These are phyloP conservation scores for Drosophila eugracilis DNA, from an alignment of 1,140 invertebrate species.

Conservation along the genomic window DNA sequence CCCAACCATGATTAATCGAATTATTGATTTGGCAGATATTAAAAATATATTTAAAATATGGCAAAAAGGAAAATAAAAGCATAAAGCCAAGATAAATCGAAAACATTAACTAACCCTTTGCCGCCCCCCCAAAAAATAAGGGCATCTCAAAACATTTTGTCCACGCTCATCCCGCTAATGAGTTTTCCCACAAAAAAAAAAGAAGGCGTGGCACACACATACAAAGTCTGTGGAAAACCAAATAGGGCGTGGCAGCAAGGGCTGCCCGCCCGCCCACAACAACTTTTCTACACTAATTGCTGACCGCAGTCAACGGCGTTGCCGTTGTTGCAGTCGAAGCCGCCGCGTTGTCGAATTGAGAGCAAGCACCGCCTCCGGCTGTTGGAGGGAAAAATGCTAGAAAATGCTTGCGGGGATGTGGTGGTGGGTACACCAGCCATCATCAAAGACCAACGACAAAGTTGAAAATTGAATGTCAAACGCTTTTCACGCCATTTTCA, in stretches of 20 bases:
- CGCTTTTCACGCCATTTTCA: constrained; percentile 38
- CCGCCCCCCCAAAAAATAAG: not conserved
- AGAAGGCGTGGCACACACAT: constrained; percentile 38
- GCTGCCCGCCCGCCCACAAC: constrained; percentile 29
- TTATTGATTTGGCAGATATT: not conserved
- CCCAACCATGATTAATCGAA: not conserved
- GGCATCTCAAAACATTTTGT: constrained; percentile 26
- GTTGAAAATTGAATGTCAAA: constrained; percentile 40
- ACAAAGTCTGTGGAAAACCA: too few species aligned
- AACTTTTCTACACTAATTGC: constrained; percentile 59
- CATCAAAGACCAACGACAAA: constrained; percentile 27
- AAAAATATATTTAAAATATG: not conserved
- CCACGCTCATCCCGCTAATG: constrained; percentile 55
- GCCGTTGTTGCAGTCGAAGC: not conserved
- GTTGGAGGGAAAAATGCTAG: not conserved
- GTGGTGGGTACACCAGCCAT: too few species aligned
- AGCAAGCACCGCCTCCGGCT: not conserved
- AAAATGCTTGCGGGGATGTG: not conserved
- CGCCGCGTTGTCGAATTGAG: constrained; percentile 5
- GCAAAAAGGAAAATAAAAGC: not conserved
- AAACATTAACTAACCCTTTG: not conserved
- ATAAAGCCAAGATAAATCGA: not conserved
- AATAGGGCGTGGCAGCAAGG: constrained; percentile 15
- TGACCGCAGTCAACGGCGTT: too few species aligned
- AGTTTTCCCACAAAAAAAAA: constrained; percentile 62